phyloP scores from a whole-genome alignment of 1,140 invertebrate species.

The Bombus cullumanus region DNA sequence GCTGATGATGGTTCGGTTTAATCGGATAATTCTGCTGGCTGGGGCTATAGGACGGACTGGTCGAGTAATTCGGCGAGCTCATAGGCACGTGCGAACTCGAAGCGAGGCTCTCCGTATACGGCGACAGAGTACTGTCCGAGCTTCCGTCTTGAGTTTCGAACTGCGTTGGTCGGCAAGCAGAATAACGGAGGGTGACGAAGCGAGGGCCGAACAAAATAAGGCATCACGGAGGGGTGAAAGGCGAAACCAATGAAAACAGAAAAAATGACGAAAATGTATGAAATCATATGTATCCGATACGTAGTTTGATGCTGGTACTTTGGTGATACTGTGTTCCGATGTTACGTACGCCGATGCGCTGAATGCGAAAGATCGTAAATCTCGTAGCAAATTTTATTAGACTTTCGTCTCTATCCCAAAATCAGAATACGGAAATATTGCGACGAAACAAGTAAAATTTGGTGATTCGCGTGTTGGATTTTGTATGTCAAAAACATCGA shows the following conservation, averaged over 20 bases:
- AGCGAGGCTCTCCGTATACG: conserved; percentile 75
- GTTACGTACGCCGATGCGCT: background rate
- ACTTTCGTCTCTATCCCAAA: background rate
- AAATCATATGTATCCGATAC: background rate
- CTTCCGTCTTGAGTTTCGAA: conserved; percentile 77
- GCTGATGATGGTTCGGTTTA: conserved; percentile 54
- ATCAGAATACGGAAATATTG: background rate
- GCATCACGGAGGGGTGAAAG: background rate
- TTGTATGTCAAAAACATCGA: background rate
- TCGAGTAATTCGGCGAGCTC: conserved; percentile 75
- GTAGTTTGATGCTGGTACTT: background rate
- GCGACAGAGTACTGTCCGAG: conserved; percentile 77
- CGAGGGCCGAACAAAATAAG: background rate
- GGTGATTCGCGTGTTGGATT: background rate
- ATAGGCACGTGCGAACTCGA: conserved; percentile 71
- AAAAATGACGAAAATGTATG: conserved; percentile 1
- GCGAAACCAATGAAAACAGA: conserved; percentile 19
- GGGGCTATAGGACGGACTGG: conserved; percentile 75
- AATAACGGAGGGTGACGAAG: conserved; percentile 7
- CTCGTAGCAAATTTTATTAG: background rate
- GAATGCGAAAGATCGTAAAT: background rate
- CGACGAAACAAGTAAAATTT: background rate
- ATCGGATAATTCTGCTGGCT: conserved; percentile 59
- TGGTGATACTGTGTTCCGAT: background rate
- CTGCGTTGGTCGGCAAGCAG: conserved; percentile 64